Base-by-base conservation (phyloP, 2,888 invertebrate species). In the Eristalinus sepulchralis region DNA sequence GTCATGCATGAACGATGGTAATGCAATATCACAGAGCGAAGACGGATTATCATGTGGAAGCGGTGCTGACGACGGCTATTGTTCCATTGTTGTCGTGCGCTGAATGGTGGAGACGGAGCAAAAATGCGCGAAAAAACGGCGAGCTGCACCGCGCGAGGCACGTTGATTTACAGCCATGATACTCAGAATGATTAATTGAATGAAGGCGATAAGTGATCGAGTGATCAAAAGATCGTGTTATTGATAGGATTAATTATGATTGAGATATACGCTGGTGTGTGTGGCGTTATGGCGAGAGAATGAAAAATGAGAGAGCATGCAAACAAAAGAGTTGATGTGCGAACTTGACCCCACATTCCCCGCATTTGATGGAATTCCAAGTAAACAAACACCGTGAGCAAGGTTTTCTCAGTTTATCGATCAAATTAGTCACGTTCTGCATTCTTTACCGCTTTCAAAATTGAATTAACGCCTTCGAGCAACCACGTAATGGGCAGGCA, bases 61-160 rank as follows among this genome's bases (percentile, higher is more conserved):
- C 76, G 73, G 71, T 80, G 76, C 63, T 68, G 82, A 73, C 75
- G 73, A 59, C 47, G 81, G 70, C 75, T 63, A 78, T 85, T 85
- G 85, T 78, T 85, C 84, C 76, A 77, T 85, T 71, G 81, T 85
- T 85, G 76, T 77, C 76, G 68, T 77, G 63, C 53, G 27, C 27
- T 31, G 66, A 75, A 66, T 82, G 67, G 57, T 72, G 72, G 36
- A 59, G 81, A 72, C 47, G 24, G 27, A 27, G 33, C 34, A 27
- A 13, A n/a, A 57, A 33, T 47, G 31, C 67, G 34, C 31, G 67
- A 27, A 27, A 27, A 27, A 27, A 27, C 27, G 27, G 27, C 27
- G 5, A 27, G 27, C 27, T 27, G 27, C 27, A 27, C 27, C 27
- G 27, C 27, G 27, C 27, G 27, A 27, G 63, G 68, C 33, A 64